A percentile compares a stretch with the other conserved stretches of the same genome.
These are phyloP conservation scores for Drosophila leonis DNA, from an alignment of 2,888 invertebrate species.

Conservation along the genomic window DNA sequence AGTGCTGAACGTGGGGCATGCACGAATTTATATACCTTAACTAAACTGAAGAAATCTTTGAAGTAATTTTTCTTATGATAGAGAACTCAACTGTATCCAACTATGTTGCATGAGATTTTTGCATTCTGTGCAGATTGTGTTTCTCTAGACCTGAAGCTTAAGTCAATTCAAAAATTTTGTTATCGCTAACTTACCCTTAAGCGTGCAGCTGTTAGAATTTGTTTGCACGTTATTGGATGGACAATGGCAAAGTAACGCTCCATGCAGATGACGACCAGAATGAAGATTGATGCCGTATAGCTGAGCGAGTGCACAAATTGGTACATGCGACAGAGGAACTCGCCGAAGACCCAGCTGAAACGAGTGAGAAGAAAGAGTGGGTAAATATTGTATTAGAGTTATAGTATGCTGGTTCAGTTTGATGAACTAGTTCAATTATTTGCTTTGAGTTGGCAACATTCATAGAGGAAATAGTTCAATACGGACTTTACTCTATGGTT, in stretches of 20 bases:
- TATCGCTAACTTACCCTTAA: slow-evolving; percentile 88
- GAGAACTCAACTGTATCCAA: too few relatives aligned
- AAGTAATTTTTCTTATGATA: too few relatives aligned
- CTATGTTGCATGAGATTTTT: too few relatives aligned
- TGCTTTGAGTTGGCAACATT: neutral
- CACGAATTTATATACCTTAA: too few relatives aligned
- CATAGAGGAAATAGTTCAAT: neutral
- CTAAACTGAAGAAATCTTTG: too few relatives aligned
- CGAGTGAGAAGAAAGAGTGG: slow-evolving; percentile 42
- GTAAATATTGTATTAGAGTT: neutral
- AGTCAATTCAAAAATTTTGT: neutral
- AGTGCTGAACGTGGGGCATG: too few relatives aligned
- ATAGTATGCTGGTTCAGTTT: neutral
- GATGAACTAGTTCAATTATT: neutral
- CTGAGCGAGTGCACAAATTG: slow-evolving; percentile 95
- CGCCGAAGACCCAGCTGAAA: slow-evolving; percentile 92
- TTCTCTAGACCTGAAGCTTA: neutral
- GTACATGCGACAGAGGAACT: slow-evolving; percentile 95
- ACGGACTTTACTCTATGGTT: neutral
- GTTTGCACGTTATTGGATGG: slow-evolving; percentile 93
- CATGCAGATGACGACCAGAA: slow-evolving; percentile 94
- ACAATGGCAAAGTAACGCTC: slow-evolving; percentile 95
- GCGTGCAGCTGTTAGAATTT: slow-evolving; percentile 91
- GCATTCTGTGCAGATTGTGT: too few relatives aligned
- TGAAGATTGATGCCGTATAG: slow-evolving; percentile 95